Evolutionary conservation across 1,140 invertebrate species (phyloP).

Genomic region (Nomia melanderi): DNA sequence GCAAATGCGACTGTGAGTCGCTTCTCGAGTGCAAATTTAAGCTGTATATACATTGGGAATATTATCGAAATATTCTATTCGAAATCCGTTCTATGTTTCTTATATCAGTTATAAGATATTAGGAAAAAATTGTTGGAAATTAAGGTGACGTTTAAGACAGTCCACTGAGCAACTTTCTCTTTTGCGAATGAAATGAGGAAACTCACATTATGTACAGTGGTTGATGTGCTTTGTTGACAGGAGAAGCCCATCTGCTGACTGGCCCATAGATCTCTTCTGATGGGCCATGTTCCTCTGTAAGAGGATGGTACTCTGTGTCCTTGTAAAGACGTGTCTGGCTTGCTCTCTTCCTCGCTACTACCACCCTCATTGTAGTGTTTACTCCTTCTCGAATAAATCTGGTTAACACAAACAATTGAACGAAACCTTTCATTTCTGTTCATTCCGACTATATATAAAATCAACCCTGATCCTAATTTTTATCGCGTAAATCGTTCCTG

Average conservation of each 20-base stretch:
- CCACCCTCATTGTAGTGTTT: slow-evolving; percentile 71
- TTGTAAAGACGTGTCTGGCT: slow-evolving; percentile 67
- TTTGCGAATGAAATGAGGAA: not conserved
- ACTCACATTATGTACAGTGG: slow-evolving; percentile 66
- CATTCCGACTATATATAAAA: not conserved
- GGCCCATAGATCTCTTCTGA: slow-evolving; percentile 83
- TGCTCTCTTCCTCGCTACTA: slow-evolving; percentile 77
- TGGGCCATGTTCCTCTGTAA: slow-evolving; percentile 88
- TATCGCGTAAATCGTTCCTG: too few relatives aligned
- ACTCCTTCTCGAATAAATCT: slow-evolving; percentile 59
- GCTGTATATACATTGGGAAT: too few relatives aligned
- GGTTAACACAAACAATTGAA: not conserved
- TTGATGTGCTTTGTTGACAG: slow-evolving; percentile 64
- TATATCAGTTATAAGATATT: too few relatives aligned
- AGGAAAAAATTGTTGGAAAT: too few relatives aligned
- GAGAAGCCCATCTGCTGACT: slow-evolving; percentile 79
- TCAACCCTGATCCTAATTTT: not conserved
- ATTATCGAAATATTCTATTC: too few relatives aligned
- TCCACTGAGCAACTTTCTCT: not conserved
- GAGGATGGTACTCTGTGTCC: slow-evolving; percentile 75
- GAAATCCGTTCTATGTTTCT: too few relatives aligned
- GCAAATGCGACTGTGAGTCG: too few relatives aligned
- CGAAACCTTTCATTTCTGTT: not conserved
- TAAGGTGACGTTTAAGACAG: too few relatives aligned
- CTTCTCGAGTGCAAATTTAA: too few relatives aligned